These are phyloP conservation scores for Dicerorhinus sumatrensis DNA, from an alignment of 2,113 vertebrate species.

Conservation along the genomic window DNA sequence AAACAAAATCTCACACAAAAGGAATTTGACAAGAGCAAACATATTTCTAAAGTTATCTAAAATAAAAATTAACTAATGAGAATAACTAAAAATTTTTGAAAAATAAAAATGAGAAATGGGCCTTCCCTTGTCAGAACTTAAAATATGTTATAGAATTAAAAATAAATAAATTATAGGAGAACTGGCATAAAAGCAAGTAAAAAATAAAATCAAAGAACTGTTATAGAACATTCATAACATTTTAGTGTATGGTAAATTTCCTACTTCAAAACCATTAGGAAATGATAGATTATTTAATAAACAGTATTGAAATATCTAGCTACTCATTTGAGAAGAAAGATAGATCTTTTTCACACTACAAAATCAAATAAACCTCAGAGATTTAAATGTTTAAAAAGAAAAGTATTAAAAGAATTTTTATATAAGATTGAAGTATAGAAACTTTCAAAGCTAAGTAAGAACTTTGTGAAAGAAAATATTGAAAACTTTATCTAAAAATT, in stretches of 20 bases:
- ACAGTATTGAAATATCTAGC: not conserved
- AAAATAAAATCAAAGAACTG: not conserved
- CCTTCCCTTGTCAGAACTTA: not conserved
- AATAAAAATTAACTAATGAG: not conserved
- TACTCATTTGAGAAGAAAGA: conserved; percentile 26
- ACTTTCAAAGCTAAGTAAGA: conserved; percentile 21
- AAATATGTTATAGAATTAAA: not conserved
- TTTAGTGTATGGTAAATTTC: not conserved
- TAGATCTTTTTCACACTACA: not conserved
- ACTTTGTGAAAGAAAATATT: conserved; percentile 25
- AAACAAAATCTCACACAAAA: conserved; percentile 24
- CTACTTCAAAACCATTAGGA: not conserved
- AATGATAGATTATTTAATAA: conserved; percentile 2
- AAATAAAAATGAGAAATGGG: conserved; percentile 22
- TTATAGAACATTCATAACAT: not conserved
- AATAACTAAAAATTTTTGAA: not conserved
- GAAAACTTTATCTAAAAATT: conserved; percentile 15
- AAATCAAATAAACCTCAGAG: not conserved
- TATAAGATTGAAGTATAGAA: not conserved
- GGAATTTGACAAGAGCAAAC: not conserved
- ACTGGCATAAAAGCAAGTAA: not conserved
- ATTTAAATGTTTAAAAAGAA: conserved; percentile 28
- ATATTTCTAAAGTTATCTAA: conserved; percentile 25
- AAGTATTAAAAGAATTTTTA: not conserved
- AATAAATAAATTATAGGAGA: not conserved